Evolutionary conservation across 2,113 vertebrate genomes (phyloP).

Genomic region (Larimichthys polyactis): DNA sequence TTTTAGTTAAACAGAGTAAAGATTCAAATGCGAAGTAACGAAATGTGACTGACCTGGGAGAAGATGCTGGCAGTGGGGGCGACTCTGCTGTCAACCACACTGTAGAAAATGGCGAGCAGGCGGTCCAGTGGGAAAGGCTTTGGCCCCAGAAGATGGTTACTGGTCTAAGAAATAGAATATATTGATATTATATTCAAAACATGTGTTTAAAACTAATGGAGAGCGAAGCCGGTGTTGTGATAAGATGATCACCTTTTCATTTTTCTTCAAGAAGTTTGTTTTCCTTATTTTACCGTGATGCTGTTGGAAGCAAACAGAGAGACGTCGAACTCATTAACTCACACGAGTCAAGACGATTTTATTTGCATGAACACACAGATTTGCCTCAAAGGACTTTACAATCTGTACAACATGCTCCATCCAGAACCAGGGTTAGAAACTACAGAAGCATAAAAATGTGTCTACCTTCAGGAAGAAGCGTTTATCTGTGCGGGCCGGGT

Average conservation of each 20-base stretch:
- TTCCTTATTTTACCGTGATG: slow-evolving; percentile 97
- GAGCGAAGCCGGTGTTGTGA: not conserved
- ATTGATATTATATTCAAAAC: not conserved
- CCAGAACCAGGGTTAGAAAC: no score
- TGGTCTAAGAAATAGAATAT: slow-evolving; percentile 86
- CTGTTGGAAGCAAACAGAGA: slow-evolving; percentile 80
- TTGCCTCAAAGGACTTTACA: not conserved
- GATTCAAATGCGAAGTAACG: no score
- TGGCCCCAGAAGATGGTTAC: slow-evolving; percentile 97
- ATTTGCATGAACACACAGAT: not conserved
- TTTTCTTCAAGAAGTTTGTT: slow-evolving; percentile 94
- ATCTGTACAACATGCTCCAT: not conserved
- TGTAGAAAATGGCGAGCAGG: slow-evolving; percentile 95
- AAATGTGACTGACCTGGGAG: slow-evolving; percentile 70
- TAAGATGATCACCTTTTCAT: slow-evolving; percentile 89
- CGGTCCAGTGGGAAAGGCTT: slow-evolving; percentile 97
- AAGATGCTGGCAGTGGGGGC: slow-evolving; percentile 95
- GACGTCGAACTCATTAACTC: not conserved
- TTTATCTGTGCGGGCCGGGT: slow-evolving; percentile 95
- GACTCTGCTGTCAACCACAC: slow-evolving; percentile 95
- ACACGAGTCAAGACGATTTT: not conserved
- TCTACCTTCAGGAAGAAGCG: slow-evolving; percentile 97
- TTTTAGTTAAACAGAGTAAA: not conserved
- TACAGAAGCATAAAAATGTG: no score
- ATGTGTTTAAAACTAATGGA: not conserved